Base-by-base conservation (phyloP, 2,888 invertebrate genomes). In the Andrena flavipes region DNA sequence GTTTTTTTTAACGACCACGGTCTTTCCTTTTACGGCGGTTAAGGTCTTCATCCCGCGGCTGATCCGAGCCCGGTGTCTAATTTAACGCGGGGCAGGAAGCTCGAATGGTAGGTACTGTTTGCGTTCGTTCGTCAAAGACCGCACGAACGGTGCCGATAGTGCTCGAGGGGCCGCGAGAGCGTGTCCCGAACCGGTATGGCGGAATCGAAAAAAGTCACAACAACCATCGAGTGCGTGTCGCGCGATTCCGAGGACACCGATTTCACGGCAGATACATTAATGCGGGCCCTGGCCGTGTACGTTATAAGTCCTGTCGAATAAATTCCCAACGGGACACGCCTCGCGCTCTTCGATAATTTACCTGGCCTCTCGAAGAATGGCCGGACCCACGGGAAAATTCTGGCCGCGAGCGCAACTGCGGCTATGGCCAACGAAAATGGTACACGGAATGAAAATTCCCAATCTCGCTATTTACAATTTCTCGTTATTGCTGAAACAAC, bases 251-350 rank as follows among this genome's bases (percentile, higher is more conserved):
- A 86, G 90, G 89, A 91, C 90, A 90, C 88, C 90, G 92, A 92
- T 92, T 92, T 92, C 86, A 90, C 88, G 82, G 80, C 88, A 91
- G 92, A 92, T 92, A 92, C 92, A 92, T 92, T 92, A 92, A 92
- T 92, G 92, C 91, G 68, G 82, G 64, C 76, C 74, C 80, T 71
- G 64, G 78, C 72, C 87, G 76, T 86, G 87, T 84, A 86, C 83
- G 77, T 80, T 87, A 86, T 82, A 81, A 82, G 81, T 77, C 79
- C 77, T 56, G 56, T 87, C 87, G 88, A 88, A 88, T 88, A 88
- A 88, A 88, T 88, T 88, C 82, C 75, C 88, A 76, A 65, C 75
- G 72, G 33, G 77, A 62, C 74, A 74, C 77, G 63, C 79, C 69
- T 69, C 74, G 76, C 64, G 72, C 76, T 48, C 63, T 68, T 76